Conservation (phyloP, 2,888 invertebrate species). For the Sarcophaga subvicina region DNA sequence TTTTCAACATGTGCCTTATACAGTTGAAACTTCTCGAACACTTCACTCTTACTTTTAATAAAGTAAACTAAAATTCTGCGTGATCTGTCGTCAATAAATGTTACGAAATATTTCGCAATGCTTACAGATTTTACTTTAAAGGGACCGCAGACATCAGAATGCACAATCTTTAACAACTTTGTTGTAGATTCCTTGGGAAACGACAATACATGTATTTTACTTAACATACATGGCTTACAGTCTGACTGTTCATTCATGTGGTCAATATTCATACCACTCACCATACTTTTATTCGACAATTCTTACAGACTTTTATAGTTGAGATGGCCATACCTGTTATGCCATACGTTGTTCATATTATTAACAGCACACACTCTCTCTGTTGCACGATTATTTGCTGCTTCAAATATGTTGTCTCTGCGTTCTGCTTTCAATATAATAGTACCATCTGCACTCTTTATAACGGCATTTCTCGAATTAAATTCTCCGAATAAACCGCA, state of each 20-base stretch:
- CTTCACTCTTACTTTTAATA: too few relatives aligned
- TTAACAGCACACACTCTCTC: slow-evolving; percentile 30
- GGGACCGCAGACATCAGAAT: slow-evolving; percentile 53
- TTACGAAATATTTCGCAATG: slow-evolving; percentile 25
- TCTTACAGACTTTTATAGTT: background rate
- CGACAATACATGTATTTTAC: slow-evolving; percentile 3
- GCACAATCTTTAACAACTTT: slow-evolving; percentile 24
- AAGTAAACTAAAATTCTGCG: too few relatives aligned
- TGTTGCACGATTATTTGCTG: background rate
- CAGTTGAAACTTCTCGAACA: too few relatives aligned
- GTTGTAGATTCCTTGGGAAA: slow-evolving; percentile 8
- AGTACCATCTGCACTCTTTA: slow-evolving; percentile 30
- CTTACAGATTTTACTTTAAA: slow-evolving; percentile 42
- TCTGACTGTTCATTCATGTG: background rate
- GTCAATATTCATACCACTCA: slow-evolving; percentile 29
- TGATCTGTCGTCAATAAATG: slow-evolving; percentile 5
- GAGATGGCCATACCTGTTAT: slow-evolving; percentile 47
- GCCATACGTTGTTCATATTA: slow-evolving; percentile 8
- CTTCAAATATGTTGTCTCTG: slow-evolving; percentile 39
- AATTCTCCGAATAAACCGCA: too few relatives aligned
- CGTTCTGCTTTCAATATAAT: slow-evolving; percentile 32
- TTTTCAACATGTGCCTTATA: too few relatives aligned
- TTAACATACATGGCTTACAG: background rate
- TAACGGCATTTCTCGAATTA: background rate
- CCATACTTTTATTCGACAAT: slow-evolving; percentile 41